Conservation (phyloP, 2,797 vertebrate species). For the Tragopan temminckii region DNA sequence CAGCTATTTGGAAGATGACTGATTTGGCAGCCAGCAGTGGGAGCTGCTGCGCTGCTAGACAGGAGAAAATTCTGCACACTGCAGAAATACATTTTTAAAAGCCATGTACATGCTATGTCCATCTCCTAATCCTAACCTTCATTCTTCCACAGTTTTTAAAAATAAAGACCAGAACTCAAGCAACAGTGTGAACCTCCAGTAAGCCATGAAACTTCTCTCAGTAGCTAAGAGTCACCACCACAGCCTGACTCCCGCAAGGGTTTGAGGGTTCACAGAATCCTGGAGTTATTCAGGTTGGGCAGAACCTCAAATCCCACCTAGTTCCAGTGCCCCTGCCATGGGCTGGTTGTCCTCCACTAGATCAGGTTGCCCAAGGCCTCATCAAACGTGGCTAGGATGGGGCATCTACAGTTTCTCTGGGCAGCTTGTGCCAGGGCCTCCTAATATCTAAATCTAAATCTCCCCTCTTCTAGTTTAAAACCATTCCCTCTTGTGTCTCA, state of each 20-base stretch:
- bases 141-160: neutral
- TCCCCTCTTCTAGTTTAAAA: neutral
- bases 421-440: neutral
- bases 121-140: neutral
- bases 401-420: neutral
- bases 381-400: neutral
- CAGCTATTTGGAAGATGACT: rapidly evolving
- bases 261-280: neutral
- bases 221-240: rapidly evolving
- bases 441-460: neutral
- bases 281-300: too few relatives aligned
- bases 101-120: rapidly evolving
- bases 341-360: neutral
- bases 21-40: neutral
- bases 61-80: rapidly evolving
- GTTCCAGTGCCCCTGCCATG: too few relatives aligned
- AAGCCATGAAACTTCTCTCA: neutral
- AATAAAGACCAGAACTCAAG: neutral
- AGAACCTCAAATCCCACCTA: neutral
- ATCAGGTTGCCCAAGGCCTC: neutral
- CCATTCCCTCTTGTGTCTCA: too few relatives aligned
- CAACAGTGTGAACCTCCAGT: neutral
- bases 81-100: neutral
- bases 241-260: neutral
- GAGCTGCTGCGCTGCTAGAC: neutral